Base-by-base conservation (phyloP, 2,888 invertebrate genomes). In the Dasysyrphus tricinctus region DNA sequence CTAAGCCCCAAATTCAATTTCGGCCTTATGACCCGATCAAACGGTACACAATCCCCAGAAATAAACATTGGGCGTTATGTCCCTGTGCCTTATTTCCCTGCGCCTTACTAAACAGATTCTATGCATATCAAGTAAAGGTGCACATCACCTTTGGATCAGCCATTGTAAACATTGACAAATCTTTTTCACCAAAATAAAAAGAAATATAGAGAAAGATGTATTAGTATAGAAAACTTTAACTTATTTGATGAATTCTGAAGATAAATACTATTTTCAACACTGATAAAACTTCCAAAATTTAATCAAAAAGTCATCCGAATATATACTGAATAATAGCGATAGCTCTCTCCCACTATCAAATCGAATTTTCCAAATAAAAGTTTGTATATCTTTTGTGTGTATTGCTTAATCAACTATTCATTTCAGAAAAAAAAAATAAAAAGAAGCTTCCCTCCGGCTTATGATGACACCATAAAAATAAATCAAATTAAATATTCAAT, bases 401-500 rank as follows among this genome's bases (percentile, higher is more conserved):
- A 47, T 49, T 59, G 44, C 42, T 56, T 81, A 42, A 81, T 86
- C 85, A 79, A 59, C 51, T 75, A 82, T 86, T 86, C 78, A 79
- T 32, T 67, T 70, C 65, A 34, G 34, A 61, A 61, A 42, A 61
- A 32, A 7, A 61, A 57, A 34, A 11, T 16, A 32, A 7, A 61
- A 57, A n/a, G 5, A 37, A 34, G 1, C 54, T 56, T 47, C 67
- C 61, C 72, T 72, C 32, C 37, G 63, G 75, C 51, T 61, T 70
- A 82, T 39, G 82, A 72, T 74, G 69, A 65, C 74, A 47, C 74
- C 78, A 75, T 86, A 79, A 82, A 86, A 79, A 82, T 86, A 75
- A 86, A 86, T 86, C 86, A 86, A 86, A 86, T 86, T 82, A 82
- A 82, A 86, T 79, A 86, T 86, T 86, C 86, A 86, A 82, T 82